Percentiles rank a stretch among this genome's conserved stretches.
Conservation (phyloP, 2,113 vertebrate genomes). For the Sebastes fasciatus region DNA sequence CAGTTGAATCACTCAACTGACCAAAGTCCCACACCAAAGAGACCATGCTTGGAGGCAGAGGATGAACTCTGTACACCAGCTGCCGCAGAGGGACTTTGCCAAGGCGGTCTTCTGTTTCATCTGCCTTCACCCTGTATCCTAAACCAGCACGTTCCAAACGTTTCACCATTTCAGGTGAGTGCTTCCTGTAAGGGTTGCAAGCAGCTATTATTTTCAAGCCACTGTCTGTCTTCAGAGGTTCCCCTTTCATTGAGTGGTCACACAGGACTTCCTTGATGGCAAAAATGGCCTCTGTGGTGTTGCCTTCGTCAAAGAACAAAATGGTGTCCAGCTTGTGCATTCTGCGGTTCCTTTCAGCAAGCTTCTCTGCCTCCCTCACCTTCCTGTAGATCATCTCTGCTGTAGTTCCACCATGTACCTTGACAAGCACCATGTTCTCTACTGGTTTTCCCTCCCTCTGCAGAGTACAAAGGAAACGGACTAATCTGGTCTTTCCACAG, state of each 20-base stretch:
- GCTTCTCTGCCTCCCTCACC: slow-evolving; percentile 79
- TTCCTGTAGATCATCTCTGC: slow-evolving; percentile 84
- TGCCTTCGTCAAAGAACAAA: slow-evolving; percentile 88
- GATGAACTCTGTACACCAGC: slow-evolving; percentile 86
- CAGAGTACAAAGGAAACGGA: slow-evolving; percentile 84
- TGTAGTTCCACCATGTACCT: slow-evolving; percentile 86
- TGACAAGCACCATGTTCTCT: slow-evolving; percentile 86
- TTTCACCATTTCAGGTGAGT: slow-evolving; percentile 79
- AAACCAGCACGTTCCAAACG: slow-evolving; percentile 85
- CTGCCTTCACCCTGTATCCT: slow-evolving; percentile 84
- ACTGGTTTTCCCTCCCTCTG: slow-evolving; percentile 74
- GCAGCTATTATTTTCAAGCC: slow-evolving; percentile 86
- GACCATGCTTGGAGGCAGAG: slow-evolving; percentile 85
- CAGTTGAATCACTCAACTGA: slow-evolving; percentile 83
- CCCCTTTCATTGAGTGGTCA: slow-evolving; percentile 81
- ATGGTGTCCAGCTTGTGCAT: slow-evolving; percentile 80
- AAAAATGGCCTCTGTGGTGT: slow-evolving; percentile 87
- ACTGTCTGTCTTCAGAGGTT: slow-evolving; percentile 68
- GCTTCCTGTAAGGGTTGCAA: slow-evolving; percentile 87
- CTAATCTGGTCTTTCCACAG: slow-evolving; percentile 86
- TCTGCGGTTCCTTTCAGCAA: slow-evolving; percentile 73
- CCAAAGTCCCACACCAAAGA: slow-evolving; percentile 88
- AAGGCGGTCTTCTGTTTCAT: slow-evolving; percentile 84
- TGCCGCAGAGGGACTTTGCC: slow-evolving; percentile 85
- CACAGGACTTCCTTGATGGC: slow-evolving; percentile 88